A percentile compares a stretch with the other conserved stretches of the same genome.
phyloP scores from a whole-genome alignment of 2,113 vertebrate genomes.

The Nestor notabilis region DNA sequence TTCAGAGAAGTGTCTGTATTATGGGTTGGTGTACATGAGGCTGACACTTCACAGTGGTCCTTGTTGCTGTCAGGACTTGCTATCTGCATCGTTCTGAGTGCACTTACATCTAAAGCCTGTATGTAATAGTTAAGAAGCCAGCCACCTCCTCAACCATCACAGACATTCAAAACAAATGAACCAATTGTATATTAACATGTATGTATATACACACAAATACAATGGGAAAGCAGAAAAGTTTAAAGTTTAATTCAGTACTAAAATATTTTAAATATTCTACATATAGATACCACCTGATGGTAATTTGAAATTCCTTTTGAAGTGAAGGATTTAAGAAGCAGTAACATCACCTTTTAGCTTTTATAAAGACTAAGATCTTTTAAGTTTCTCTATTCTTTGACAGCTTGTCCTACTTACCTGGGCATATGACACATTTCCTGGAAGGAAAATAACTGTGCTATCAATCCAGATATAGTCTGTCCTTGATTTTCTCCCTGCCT shows the following conservation, averaged over 20 bases:
- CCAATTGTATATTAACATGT: neutral
- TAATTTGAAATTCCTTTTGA: slow-evolving; percentile 11
- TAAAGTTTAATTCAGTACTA: neutral
- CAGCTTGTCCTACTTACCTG: slow-evolving; percentile 28
- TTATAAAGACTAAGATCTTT: neutral
- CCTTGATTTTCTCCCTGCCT: neutral
- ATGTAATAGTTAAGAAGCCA: neutral
- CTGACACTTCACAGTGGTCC: neutral
- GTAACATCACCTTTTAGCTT: neutral
- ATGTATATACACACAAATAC: neutral
- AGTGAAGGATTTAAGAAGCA: neutral
- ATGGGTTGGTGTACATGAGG: rapidly evolving
- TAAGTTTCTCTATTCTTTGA: neutral
- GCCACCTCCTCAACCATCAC: neutral
- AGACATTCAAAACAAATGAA: neutral
- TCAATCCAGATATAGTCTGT: neutral
- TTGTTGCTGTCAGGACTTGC: neutral
- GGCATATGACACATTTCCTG: neutral
- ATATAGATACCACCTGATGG: neutral
- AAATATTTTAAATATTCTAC: neutral
- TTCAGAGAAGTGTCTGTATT: neutral
- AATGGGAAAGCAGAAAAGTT: neutral
- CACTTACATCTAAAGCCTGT: neutral
- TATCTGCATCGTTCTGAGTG: neutral
- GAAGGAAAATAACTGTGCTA: neutral